phyloP scores from a whole-genome alignment of 2,113 vertebrate species.

The Gorilla gorilla region DNA sequence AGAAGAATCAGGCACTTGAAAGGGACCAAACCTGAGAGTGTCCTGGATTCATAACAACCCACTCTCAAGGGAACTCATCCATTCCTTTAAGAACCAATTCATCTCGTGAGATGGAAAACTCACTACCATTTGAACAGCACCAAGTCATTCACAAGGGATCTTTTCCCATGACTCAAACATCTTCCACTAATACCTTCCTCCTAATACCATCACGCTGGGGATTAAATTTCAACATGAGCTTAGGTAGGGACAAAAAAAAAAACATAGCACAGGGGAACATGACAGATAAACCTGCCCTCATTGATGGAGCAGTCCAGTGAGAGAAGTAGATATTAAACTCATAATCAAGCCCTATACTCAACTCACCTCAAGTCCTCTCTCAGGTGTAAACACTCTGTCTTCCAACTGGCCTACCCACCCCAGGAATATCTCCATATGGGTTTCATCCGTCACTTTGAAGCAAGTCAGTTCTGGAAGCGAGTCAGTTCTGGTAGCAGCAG shows the following conservation, averaged over 20 bases:
- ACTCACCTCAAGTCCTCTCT: accelerated
- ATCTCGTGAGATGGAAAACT: background rate
- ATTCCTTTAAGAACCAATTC: background rate
- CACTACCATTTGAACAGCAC: too few relatives aligned
- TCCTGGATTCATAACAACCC: background rate
- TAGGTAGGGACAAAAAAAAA: background rate
- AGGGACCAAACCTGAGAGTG: background rate
- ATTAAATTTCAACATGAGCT: background rate
- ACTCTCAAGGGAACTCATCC: background rate
- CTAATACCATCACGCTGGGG: background rate
- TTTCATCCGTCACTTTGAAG: background rate
- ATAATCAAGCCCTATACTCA: accelerated
- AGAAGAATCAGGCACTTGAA: background rate
- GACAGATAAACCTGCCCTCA: background rate
- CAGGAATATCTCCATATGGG: accelerated
- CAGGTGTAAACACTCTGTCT: background rate
- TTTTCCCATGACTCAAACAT: background rate
- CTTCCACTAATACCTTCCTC: background rate
- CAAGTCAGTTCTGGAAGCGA: background rate
- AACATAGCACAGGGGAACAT: background rate
- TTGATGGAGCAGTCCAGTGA: accelerated
- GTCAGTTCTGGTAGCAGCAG: background rate
- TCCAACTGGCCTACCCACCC: background rate
- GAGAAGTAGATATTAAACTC: too few relatives aligned
- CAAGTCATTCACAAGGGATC: too few relatives aligned